phyloP scores from a whole-genome alignment of 2,797 vertebrate species.

The Muraenolepis orangiensis region DNA sequence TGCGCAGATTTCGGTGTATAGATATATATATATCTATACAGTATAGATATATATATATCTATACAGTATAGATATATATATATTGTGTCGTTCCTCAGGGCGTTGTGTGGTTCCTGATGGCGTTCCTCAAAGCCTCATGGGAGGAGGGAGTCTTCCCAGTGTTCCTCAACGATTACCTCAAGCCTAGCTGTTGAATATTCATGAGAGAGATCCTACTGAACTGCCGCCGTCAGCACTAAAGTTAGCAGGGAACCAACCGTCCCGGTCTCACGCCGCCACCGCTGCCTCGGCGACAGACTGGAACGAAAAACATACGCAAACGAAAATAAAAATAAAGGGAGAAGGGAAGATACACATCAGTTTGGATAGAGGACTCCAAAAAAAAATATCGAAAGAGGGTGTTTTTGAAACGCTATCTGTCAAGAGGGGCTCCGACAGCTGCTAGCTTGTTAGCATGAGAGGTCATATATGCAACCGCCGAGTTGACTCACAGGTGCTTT shows the following conservation, averaged over 20 bases:
- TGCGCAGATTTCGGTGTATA: background rate
- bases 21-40: too few species aligned
- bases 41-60: too few species aligned
- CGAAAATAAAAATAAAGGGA: conserved; percentile 39
- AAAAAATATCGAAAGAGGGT: too few species aligned
- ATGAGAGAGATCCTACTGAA: conserved; percentile 68
- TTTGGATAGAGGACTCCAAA: background rate
- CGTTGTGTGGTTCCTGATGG: background rate
- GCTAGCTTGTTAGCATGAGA: conserved; percentile 21
- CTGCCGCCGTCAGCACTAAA: conserved; percentile 74
- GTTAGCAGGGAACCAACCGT: conserved; percentile 69
- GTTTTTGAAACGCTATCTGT: too few species aligned
- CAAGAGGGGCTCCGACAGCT: too few species aligned
- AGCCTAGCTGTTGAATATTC: conserved; percentile 74
- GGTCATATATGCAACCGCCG: conserved; percentile 1
- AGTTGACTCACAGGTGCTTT: background rate
- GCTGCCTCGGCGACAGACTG: conserved; percentile 44
- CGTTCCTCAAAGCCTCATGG: too few species aligned
- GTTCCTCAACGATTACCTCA: conserved; percentile 66
- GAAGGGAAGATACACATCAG: background rate
- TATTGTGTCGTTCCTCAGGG: background rate
- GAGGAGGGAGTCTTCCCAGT: conserved; percentile 54
- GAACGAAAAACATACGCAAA: conserved; percentile 57
- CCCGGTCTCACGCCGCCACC: too few species aligned
- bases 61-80: too few species aligned